phyloP scores from a whole-genome alignment of 1,140 invertebrate species.

The Riptortus pedestris region DNA sequence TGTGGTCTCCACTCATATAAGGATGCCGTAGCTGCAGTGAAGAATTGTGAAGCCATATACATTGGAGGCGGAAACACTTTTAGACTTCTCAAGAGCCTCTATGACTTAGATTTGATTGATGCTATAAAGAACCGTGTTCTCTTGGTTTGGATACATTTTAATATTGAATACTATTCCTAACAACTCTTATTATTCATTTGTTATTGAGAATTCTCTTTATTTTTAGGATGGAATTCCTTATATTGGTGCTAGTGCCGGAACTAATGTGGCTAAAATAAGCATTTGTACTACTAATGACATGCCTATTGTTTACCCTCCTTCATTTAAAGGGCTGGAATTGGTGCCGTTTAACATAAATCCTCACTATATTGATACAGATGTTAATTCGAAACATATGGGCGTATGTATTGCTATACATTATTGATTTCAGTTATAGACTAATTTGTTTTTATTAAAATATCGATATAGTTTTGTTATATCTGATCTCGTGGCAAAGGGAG shows the following conservation, averaged over 20 bases:
- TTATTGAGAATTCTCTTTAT: neutral
- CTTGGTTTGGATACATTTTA: constrained; percentile 33
- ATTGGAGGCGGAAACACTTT: constrained; percentile 74
- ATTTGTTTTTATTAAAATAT: constrained; percentile 20
- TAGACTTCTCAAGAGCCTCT: constrained; percentile 54
- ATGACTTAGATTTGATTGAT: constrained; percentile 55
- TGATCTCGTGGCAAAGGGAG: too few species aligned
- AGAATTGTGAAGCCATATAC: constrained; percentile 57
- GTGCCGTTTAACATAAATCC: constrained; percentile 80
- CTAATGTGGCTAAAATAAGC: constrained; percentile 65
- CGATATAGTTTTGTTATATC: too few species aligned
- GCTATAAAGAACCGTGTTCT: constrained; percentile 51
- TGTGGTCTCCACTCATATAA: constrained; percentile 50
- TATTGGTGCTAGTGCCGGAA: constrained; percentile 70
- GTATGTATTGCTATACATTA: constrained; percentile 43
- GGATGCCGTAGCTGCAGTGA: constrained; percentile 43
- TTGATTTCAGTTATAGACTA: neutral
- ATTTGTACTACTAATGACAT: constrained; percentile 79
- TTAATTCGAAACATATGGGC: constrained; percentile 55
- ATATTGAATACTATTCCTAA: too few species aligned
- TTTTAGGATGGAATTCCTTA: constrained; percentile 54
- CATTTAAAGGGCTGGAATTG: constrained; percentile 58
- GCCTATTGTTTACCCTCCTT: constrained; percentile 68
- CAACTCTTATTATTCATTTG: neutral
- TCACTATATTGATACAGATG: constrained; percentile 60